Evolutionary conservation across 2,797 vertebrate genomes (phyloP), one percentile per base, ranked within the genome.

Genomic region (Melanotaenia pygmaea): DNA sequence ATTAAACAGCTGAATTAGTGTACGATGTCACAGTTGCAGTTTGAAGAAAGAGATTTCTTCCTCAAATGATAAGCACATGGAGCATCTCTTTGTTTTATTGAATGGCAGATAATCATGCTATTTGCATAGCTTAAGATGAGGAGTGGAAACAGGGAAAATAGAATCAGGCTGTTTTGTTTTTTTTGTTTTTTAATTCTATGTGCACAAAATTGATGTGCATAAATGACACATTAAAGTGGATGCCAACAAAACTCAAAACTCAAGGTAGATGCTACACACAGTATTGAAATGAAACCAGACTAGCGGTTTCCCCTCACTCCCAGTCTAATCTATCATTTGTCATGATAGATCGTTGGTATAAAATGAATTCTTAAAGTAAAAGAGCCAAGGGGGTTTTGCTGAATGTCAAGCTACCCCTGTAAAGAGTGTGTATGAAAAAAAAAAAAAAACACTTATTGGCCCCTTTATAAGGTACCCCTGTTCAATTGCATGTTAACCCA

Each of bases 1-100:
- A 71, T 67, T 45, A 67, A 45, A 73, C 30, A 35, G 3, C 63
- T 34, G 16, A 54, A 37, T 34, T 24, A 38, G 20, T 34, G 16
- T 35, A 2, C 24, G n/a, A 22, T 69, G 72, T 34, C 28, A 22
- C 34, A 12, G 16, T 14, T 14, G 72, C 64, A 51, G 22, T 24
- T 74, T 54, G 37, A 26, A 45, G 20, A 11, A 18, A 40, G 57
- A 53, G 1, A 2, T 7, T 58, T 68, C 16, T 70, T 56, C 51
- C 1, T 22, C 71, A 2, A 56, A 7, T 50, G 45, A n/a, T n/a
- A n/a, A 47, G 1, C 9, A n/a, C 37, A 30, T 1, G 51, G 47
- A 53, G 22, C 32, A 65, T 26, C 26, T 13, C 26, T 37, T 11
- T 0, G 50, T 16, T 7, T 6, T 50, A n/a, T 50, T 50, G 47